Conservation (phyloP, 2,797 vertebrate species). For the Falco cherrug region DNA sequence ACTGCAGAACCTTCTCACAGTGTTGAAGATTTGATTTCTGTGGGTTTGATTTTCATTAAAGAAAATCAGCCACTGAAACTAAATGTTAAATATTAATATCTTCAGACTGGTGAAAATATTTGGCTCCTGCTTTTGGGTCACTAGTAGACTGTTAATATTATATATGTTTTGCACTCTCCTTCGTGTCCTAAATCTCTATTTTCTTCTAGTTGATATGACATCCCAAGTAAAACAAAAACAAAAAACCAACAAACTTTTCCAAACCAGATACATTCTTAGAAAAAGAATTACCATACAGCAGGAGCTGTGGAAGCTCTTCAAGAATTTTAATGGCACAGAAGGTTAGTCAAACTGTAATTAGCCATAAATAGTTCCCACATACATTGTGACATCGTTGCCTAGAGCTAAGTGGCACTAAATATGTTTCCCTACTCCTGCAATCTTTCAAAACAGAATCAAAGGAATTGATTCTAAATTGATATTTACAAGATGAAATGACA, state of each 20-base stretch:
- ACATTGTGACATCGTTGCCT: background rate
- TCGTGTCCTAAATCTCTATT: background rate
- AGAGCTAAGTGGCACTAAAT: background rate
- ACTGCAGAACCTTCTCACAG: background rate
- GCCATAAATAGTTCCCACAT: background rate
- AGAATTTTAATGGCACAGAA: background rate
- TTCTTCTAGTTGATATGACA: background rate
- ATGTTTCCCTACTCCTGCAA: background rate
- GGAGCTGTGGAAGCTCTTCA: background rate
- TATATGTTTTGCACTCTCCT: background rate
- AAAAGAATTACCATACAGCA: background rate
- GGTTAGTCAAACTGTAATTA: constrained; percentile 14
- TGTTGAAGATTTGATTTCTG: background rate
- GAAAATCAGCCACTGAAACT: background rate
- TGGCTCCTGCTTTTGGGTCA: background rate
- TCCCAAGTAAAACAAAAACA: background rate
- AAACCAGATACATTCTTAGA: background rate
- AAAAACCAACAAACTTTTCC: background rate
- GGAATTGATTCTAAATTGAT: background rate
- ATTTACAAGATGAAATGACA: background rate
- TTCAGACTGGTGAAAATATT: background rate
- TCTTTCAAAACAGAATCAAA: constrained; percentile 11
- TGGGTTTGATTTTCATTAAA: background rate
- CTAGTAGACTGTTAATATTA: background rate
- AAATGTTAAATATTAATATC: background rate